Base-by-base conservation (phyloP, 2,888 invertebrate species). In the Andrena flavipes region DNA sequence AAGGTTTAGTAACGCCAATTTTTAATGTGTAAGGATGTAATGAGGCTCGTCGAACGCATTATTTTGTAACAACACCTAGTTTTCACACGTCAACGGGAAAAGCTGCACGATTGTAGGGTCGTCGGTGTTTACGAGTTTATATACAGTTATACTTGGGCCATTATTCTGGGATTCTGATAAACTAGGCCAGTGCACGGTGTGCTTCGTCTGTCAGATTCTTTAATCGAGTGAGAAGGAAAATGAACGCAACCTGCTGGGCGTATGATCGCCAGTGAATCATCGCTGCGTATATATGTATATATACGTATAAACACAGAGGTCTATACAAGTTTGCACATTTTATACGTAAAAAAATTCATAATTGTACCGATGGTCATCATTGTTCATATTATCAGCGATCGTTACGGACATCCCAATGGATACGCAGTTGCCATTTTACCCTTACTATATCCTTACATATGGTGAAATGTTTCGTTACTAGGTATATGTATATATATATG, bases 391-490 rank as follows among this genome's bases (percentile, higher is more conserved):
- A 33, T 82, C 79, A 84, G 68, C 63, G 81, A 83, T 73, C 79
- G 73, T 83, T 83, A 84, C 51, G 63, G 49, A 75, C 63, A 64
- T 71, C 79, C 80, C 56, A 70, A 80, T 33, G 59, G 75, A 84
- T 67, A 56, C 20, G 67, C 78, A 75, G 73, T 76, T 84, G 75
- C 56, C 76, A 80, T 70, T 76, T 80, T 76, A 87, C 86, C 56
- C 91, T 92, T 92, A 88, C 88, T 90, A 90, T 91, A 89, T 92
- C 90, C 90, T 92, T 92, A 91, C 91, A 90, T 89, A 84, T 88
- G 80, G 87, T 88, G 87, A 87, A 91, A 91, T 90, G 88, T 86
- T 87, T 91, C 91, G 90, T 92, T 92, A 91, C 90, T 91, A 90
- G 88, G 90, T 91, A 89, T 90, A 90, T 90, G 89, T 91, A 88